These are phyloP conservation scores for Agrochola lota DNA, from an alignment of 2,888 invertebrate species.

Conservation along the genomic window DNA sequence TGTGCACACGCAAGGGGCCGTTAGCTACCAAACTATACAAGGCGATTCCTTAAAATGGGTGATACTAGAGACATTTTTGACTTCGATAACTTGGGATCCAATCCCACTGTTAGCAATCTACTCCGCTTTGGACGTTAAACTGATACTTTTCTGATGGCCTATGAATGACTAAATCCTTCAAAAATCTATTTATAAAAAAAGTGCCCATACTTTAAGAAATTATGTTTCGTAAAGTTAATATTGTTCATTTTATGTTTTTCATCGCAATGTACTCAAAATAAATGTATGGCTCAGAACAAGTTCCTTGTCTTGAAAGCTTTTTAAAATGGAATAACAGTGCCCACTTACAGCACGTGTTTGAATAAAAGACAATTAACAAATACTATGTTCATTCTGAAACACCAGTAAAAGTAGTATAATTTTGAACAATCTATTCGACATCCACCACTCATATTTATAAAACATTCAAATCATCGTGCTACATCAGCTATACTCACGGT, in stretches of 20 bases:
- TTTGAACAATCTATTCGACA: background rate
- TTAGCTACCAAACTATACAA: background rate
- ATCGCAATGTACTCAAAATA: background rate
- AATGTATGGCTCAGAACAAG: background rate
- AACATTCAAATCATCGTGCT: background rate
- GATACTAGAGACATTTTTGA: background rate
- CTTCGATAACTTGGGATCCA: background rate
- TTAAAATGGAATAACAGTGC: background rate
- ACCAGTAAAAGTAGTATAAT: background rate
- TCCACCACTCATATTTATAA: background rate
- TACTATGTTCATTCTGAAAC: background rate
- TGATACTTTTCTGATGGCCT: background rate
- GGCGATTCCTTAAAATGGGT: background rate
- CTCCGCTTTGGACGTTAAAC: background rate
- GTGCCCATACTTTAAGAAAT: background rate
- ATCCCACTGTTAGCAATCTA: background rate
- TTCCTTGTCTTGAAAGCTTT: background rate
- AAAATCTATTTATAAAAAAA: background rate
- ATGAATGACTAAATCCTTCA: background rate
- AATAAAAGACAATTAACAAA: background rate
- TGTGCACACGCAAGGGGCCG: constrained; percentile 56
- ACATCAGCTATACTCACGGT: constrained; percentile 89
- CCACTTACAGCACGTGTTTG: background rate
- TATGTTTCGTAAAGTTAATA: background rate
- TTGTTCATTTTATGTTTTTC: background rate